Conservation (phyloP, 2,797 vertebrate genomes). For the Sylvia borin region DNA sequence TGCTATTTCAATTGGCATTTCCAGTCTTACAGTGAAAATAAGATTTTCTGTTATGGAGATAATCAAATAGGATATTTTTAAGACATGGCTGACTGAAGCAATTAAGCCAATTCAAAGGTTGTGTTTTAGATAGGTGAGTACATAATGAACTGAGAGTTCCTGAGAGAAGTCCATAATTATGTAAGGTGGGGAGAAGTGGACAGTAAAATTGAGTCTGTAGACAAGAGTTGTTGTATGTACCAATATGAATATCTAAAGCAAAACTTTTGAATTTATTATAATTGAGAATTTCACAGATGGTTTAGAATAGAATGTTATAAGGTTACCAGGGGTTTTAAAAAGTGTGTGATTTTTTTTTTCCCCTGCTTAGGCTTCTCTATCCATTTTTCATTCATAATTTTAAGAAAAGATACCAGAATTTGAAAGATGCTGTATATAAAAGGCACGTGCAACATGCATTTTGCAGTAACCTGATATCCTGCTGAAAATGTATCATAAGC, state of each 20-base stretch:
- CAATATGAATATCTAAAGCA: not conserved
- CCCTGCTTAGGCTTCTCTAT: not conserved
- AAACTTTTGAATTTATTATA: not conserved
- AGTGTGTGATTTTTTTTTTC: not conserved
- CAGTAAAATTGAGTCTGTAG: conserved; percentile 19
- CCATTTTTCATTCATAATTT: not conserved
- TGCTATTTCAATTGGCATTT: not conserved
- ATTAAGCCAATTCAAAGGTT: conserved; percentile 27
- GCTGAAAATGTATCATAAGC: not conserved
- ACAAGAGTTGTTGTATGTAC: not conserved
- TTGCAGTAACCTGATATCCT: not conserved
- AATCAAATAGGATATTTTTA: conserved; percentile 48
- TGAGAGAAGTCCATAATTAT: conserved; percentile 12
- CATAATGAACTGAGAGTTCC: conserved; percentile 38
- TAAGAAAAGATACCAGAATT: not conserved
- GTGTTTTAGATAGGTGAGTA: conserved; percentile 31
- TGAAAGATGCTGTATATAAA: not conserved
- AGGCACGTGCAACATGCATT: not conserved
- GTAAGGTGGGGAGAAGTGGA: not conserved
- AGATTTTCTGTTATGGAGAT: conserved; percentile 14
- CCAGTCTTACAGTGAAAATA: not conserved
- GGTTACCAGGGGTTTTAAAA: not conserved
- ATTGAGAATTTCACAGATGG: not conserved
- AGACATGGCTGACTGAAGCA: conserved; percentile 10
- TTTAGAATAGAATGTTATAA: not conserved